Evolutionary conservation across 2,113 vertebrate species (phyloP).

Genomic region (Myrmecophaga tridactyla): DNA sequence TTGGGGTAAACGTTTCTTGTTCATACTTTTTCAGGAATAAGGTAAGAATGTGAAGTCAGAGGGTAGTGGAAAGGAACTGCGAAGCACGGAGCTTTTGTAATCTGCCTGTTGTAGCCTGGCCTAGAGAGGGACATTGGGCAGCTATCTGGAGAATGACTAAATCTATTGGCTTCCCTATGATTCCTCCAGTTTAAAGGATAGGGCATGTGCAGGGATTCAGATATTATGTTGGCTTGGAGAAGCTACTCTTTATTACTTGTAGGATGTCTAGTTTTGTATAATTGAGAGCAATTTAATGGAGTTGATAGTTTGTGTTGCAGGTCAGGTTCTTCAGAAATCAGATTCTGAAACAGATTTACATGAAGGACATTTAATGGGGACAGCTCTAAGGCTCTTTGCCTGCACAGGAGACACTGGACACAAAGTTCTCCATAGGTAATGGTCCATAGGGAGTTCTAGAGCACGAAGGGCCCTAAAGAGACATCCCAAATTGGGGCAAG

Average conservation of each 20-base stretch:
- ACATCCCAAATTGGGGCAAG: neutral
- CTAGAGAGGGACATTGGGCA: neutral
- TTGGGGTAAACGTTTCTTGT: neutral
- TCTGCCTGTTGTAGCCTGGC: neutral
- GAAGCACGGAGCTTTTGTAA: neutral
- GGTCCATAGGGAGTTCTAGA: neutral
- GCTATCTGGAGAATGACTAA: neutral
- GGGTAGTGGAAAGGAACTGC: neutral
- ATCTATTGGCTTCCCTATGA: neutral
- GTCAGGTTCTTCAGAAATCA: neutral
- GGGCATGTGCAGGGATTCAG: neutral
- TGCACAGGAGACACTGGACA: neutral
- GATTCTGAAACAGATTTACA: neutral
- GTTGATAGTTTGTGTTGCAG: neutral
- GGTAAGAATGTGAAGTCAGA: neutral
- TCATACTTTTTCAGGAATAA: neutral
- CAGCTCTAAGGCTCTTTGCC: too few species aligned
- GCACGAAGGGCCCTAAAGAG: neutral
- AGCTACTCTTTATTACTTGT: neutral
- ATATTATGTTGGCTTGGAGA: neutral
- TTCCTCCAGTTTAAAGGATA: neutral
- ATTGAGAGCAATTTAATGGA: neutral
- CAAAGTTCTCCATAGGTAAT: neutral
- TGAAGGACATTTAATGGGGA: neutral
- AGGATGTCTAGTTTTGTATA: neutral